Base-by-base conservation (phyloP, 1,140 invertebrate genomes). In the Belonocnema kinseyi region DNA sequence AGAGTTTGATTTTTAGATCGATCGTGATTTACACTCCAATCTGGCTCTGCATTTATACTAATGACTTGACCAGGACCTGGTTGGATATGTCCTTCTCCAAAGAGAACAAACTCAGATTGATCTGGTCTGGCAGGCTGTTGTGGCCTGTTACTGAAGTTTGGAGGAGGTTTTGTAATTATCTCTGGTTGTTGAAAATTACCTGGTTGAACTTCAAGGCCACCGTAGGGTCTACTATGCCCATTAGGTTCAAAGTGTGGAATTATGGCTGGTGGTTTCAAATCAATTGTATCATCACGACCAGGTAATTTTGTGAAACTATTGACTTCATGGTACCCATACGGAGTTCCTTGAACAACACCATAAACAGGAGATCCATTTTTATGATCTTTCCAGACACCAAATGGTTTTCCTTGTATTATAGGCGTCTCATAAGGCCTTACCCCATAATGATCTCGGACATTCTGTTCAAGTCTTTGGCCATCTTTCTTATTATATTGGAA, bases 201-300 rank as follows among this genome's bases (percentile, higher is more conserved):
- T 8, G 83, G 80, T n/a, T 83, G 82, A 0, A 46, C 74, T 26
- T 84, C 81, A 12, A 80, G 71, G 26, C 79, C 79, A 6, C 72
- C 56, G 61, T 83, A 90, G 10, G 86, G 87, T 75, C 86, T 83
- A 66, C 85, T 85, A 26, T 87, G 82, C 19, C 85, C 76, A 61
- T 77, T 84, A 77, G 83, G 83, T 40, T 81, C 83, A 21, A 85
- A 85, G 7, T 82, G 81, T 11, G 86, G 72, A 75, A 76, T 83
- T 13, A 85, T 85, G 0, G 84, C 86, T 0, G 88, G 87, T 21
- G 87, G 84, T 46, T 88, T 90, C 0, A 88, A 70, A 75, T 90
- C 85, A 11, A 85, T 82, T 7, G 83, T 85, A 13, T 90, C 87
- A 17, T 87, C 83, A 79, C 10, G 80, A 56, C 10, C 77, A 54